A percentile compares a stretch with the other conserved stretches of the same genome.
Evolutionary conservation across 2,113 vertebrate genomes (phyloP).

Genomic region (Serranochromis macrocephalus): DNA sequence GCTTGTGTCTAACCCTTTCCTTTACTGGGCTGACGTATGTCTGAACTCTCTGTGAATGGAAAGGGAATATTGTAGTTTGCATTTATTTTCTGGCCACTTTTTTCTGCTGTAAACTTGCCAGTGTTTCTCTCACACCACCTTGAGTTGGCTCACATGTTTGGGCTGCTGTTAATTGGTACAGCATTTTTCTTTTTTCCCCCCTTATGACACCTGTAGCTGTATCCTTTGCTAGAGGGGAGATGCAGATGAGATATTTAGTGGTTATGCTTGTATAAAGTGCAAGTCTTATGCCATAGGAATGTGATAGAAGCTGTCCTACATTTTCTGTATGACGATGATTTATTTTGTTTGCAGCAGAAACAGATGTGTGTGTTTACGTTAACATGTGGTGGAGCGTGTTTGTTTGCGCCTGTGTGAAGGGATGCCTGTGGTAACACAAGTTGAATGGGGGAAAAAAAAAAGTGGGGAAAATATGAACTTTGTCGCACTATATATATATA

Average conservation of each 20-base stretch:
- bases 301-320: slow-evolving; percentile 20
- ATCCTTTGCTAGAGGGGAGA: not conserved
- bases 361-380: slow-evolving; percentile 34
- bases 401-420: slow-evolving; percentile 37
- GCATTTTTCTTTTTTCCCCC: not conserved
- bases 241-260: slow-evolving; percentile 1
- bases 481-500: slow-evolving; percentile 49
- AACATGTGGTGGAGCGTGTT: slow-evolving; percentile 2
- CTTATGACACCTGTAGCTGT: slow-evolving; percentile 15
- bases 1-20: not conserved
- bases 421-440: slow-evolving; percentile 45
- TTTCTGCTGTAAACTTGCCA: slow-evolving; percentile 40
- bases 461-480: slow-evolving; percentile 22
- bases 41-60: not conserved
- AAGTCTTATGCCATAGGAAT: slow-evolving; percentile 36
- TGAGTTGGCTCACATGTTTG: not conserved
- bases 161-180: slow-evolving; percentile 2
- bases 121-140: not conserved
- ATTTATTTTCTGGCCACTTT: not conserved
- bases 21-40: not conserved
- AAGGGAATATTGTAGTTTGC: not conserved
- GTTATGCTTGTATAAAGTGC: not conserved
- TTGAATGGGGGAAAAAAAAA: not conserved
- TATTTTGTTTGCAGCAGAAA: slow-evolving; percentile 36
- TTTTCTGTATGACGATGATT: slow-evolving; percentile 15